phyloP scores from a whole-genome alignment of 2,888 invertebrate genomes.

The Patella caerulea region DNA sequence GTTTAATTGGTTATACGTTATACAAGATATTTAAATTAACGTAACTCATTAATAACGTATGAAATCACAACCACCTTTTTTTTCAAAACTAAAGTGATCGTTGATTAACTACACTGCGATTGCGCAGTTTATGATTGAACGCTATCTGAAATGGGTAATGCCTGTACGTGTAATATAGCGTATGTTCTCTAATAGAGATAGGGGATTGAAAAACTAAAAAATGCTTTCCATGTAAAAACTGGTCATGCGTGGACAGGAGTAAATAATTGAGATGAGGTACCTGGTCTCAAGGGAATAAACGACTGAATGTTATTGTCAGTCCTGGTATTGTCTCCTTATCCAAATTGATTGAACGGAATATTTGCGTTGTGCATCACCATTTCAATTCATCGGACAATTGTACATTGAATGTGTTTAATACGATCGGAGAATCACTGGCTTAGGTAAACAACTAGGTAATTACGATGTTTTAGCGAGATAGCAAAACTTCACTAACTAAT shows the following conservation, averaged over 20 bases:
- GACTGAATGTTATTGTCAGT: slow-evolving; percentile 3
- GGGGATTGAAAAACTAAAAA: not conserved
- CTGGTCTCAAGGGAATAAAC: not conserved
- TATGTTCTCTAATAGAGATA: no score
- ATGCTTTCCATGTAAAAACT: not conserved
- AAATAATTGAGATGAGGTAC: slow-evolving; percentile 7
- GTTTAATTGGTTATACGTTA: no score
- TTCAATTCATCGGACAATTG: slow-evolving; percentile 2
- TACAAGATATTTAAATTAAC: no score
- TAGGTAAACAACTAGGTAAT: not conserved
- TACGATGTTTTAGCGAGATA: not conserved
- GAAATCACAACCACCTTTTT: no score
- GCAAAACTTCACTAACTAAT: slow-evolving; percentile 4
- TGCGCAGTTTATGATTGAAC: no score
- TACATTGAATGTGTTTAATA: slow-evolving; percentile 5
- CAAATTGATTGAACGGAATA: not conserved
- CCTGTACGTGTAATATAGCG: no score
- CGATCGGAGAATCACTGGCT: slow-evolving; percentile 2
- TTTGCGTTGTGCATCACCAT: slow-evolving; percentile 9
- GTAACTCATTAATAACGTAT: no score
- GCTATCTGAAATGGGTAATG: no score
- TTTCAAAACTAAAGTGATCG: no score
- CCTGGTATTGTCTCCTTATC: not conserved
- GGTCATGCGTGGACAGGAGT: not conserved
- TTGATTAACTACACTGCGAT: no score